These are phyloP conservation scores for Benthosema pterotum DNA, from an alignment of 2,797 vertebrate species.

Conservation along the genomic window DNA sequence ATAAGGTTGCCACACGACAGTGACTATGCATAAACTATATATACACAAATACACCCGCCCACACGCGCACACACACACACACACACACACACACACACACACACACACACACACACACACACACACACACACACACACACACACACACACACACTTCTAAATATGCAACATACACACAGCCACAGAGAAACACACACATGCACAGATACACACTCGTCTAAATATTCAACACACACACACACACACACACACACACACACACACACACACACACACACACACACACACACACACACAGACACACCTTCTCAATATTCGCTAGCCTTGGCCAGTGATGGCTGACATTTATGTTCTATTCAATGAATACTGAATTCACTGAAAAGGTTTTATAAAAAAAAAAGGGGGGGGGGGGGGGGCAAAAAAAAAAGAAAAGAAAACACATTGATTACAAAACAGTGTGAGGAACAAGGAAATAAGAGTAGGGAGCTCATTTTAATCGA, in stretches of 20 bases:
- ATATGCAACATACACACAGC: conserved; percentile 47
- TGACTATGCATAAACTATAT: conserved; percentile 53
- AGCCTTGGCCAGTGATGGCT: conserved; percentile 71
- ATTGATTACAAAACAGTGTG: conserved; percentile 73
- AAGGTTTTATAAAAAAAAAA: conserved; percentile 68
- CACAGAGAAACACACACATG: no score
- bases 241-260: no score
- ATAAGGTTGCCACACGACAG: no score
- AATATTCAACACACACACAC: conserved; percentile 62
- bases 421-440: conserved; percentile 65
- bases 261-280: no score
- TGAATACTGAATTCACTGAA: conserved; percentile 75
- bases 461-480: conserved; percentile 34
- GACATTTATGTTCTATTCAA: conserved; percentile 77
- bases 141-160: conserved; percentile 57
- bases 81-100: conserved; percentile 33
- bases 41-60: conserved; percentile 28
- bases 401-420: no score
- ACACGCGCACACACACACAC: no score
- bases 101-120: conserved; percentile 3
- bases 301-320: conserved; percentile 73
- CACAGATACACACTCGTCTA: conserved; percentile 39
- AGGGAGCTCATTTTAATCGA: neutral
- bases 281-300: conserved; percentile 5
- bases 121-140: no score